Base-by-base conservation (phyloP, 2,797 vertebrate species). In the Ciconia nigra region DNA sequence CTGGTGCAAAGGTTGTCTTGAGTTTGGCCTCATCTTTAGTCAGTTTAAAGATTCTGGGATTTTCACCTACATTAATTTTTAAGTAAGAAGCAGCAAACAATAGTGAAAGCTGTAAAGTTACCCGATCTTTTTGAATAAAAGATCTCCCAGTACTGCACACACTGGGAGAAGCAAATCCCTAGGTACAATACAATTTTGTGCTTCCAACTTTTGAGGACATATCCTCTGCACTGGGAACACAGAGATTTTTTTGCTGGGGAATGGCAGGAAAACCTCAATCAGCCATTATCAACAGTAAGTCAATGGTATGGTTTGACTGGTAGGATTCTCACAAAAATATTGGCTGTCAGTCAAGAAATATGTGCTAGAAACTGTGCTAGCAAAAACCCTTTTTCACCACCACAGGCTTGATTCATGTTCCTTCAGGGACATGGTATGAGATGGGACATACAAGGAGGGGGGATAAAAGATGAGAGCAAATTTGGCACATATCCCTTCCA, bases 11-110 rank as follows among this genome's bases (percentile, higher is more conserved):
- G 55, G 37, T 76, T 92, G 33, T 51, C 49, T 92, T 96, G 58
- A 31, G 70, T 91, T 94, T 93, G 74, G 58, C 76, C 95, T 89
- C 83, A 51, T 82, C 62, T 93, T 95, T 70, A 73, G 47, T 95
- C 79, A 77, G 33, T 91, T 93, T 80, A 71, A 89, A 87, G 71
- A 61, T 54, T 69, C 89, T 62, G 2, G 3, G 39, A 69, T 88
- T 93, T 94, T 91, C 52, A 13, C 63, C 57, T 89, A 80, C 63
- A 82, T 96, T 87, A 54, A 51, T 90, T 91, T 93, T 94, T 77
- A 52, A 85, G 77, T 93, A 80, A 80, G n/a, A 41, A 93, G 25
- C 17, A 52, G 29, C 59, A 83, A 96, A 89, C 59, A 65, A 37
- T 44, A 63, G n/a, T 39, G 35, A 90, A 93, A 94, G 62, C 13